A percentile compares a stretch with the other conserved stretches of the same genome.
Conservation (phyloP, 2,113 vertebrate species). For the Tetrao urogallus region DNA sequence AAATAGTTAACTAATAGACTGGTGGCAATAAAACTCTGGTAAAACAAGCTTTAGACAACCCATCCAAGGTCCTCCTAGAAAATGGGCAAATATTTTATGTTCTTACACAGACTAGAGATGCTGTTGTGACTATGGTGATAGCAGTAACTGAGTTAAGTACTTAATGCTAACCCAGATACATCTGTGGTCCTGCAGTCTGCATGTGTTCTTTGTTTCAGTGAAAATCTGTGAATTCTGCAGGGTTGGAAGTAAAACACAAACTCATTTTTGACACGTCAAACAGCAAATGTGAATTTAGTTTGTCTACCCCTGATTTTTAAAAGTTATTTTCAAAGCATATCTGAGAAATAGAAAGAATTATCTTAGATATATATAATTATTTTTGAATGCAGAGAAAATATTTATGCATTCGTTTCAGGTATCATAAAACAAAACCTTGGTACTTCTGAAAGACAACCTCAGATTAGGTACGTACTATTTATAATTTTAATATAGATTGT, state of each 20-base stretch:
- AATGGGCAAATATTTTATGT: not conserved
- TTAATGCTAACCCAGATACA: not conserved
- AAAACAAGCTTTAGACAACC: not conserved
- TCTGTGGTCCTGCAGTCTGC: not conserved
- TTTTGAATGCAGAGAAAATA: not conserved
- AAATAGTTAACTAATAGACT: not conserved
- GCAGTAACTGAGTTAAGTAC: not conserved
- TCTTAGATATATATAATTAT: not conserved
- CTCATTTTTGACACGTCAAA: not conserved
- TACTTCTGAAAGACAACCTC: constrained; percentile 71
- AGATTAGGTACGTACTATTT: constrained; percentile 69
- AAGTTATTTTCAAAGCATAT: not conserved
- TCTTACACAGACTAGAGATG: not conserved
- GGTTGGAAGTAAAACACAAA: not conserved
- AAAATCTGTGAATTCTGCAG: not conserved
- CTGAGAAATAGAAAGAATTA: not conserved
- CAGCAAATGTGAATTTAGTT: not conserved
- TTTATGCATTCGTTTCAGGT: constrained; percentile 68
- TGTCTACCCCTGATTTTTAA: not conserved
- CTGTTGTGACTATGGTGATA: not conserved
- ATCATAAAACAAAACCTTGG: constrained; percentile 73
- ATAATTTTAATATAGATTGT: not conserved
- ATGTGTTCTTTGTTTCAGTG: not conserved
- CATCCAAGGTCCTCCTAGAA: not conserved
- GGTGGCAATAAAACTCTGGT: not conserved